Conservation (phyloP, 2,113 vertebrate species). For the Dolichotis patagonum region DNA sequence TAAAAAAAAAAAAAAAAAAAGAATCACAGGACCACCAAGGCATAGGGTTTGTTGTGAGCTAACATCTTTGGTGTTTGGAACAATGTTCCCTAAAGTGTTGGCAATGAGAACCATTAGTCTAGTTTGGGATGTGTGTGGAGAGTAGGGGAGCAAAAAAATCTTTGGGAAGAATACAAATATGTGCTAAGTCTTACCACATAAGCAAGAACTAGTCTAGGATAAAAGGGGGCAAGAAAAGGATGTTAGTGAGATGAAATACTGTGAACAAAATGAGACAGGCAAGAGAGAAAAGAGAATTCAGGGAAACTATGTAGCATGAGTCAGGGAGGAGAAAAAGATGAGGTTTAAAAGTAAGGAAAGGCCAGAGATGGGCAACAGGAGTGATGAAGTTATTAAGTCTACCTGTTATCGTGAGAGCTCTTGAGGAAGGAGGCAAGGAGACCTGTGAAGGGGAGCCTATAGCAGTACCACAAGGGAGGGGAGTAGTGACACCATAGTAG, state of each 20-base stretch:
- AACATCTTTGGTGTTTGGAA: conserved; percentile 6
- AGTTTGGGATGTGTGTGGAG: background rate
- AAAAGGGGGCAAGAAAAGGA: background rate
- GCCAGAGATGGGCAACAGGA: background rate
- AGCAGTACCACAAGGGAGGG: background rate
- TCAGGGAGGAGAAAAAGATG: background rate
- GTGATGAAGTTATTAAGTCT: background rate
- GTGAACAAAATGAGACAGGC: background rate
- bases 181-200: conserved; percentile 13
- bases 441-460: background rate
- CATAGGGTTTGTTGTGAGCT: background rate
- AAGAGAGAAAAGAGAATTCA: conserved; percentile 22
- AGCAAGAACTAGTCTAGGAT: background rate
- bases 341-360: background rate
- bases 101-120: background rate
- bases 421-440: background rate
- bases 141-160: background rate
- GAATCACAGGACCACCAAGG: background rate
- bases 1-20: too few species aligned
- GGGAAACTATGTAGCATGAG: background rate
- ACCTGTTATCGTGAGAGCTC: background rate
- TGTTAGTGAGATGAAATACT: background rate
- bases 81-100: background rate
- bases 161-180: conserved; percentile 34
- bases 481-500: background rate